These are phyloP conservation scores for Ectobius pallidus DNA, from an alignment of 2,888 invertebrate genomes.

Conservation along the genomic window DNA sequence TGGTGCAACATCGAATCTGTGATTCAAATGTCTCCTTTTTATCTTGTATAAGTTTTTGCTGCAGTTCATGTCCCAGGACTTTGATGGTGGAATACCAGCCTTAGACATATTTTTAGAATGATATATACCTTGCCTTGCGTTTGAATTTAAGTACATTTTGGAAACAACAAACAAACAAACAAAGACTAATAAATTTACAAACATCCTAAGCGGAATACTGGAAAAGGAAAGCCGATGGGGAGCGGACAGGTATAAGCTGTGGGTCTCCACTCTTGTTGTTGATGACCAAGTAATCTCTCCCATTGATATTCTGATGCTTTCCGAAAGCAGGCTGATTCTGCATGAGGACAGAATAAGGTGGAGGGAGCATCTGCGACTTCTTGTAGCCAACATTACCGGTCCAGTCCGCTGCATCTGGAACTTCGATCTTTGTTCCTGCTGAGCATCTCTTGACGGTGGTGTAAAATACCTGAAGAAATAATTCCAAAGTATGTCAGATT, in stretches of 20 bases:
- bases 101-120: too few relatives aligned
- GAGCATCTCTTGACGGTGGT: slow-evolving; percentile 18
- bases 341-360: slow-evolving; percentile 64
- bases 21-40: too few relatives aligned
- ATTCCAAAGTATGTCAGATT: too few relatives aligned
- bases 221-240: slow-evolving; percentile 79
- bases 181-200: too few relatives aligned
- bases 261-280: slow-evolving; percentile 65
- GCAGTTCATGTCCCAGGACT: too few relatives aligned
- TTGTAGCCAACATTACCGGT: slow-evolving; percentile 17
- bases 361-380: slow-evolving; percentile 56
- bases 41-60: too few relatives aligned
- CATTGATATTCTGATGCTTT: slow-evolving; percentile 69
- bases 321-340: slow-evolving; percentile 52
- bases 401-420: background rate
- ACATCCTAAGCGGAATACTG: slow-evolving; percentile 52
- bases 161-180: too few relatives aligned
- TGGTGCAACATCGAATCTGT: too few relatives aligned
- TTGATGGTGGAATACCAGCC: too few relatives aligned
- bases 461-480: slow-evolving; percentile 19
- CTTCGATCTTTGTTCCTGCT: background rate
- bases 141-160: too few relatives aligned
- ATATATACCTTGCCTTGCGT: too few relatives aligned
- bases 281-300: slow-evolving; percentile 76
- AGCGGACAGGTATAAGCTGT: slow-evolving; percentile 73